These are phyloP conservation scores for Clinocottus analis DNA, from an alignment of 2,113 vertebrate species.

Conservation along the genomic window DNA sequence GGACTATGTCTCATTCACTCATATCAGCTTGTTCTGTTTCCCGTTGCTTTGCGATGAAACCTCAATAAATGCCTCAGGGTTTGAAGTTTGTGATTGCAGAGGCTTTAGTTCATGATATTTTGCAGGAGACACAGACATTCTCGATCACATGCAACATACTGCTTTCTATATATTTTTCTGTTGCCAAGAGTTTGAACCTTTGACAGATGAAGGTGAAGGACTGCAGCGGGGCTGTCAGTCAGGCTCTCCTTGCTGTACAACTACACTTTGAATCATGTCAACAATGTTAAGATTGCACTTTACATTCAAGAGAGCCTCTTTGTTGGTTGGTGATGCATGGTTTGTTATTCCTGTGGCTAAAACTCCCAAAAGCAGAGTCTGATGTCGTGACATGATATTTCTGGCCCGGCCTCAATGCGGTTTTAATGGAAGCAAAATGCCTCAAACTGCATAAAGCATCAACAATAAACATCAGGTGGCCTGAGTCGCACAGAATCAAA, in stretches of 20 bases:
- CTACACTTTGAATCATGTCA: slow-evolving; percentile 15
- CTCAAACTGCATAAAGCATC: slow-evolving; percentile 19
- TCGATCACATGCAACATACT: not conserved
- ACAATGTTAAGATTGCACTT: slow-evolving; percentile 9
- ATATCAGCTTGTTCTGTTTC: slow-evolving; percentile 33
- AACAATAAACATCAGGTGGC: slow-evolving; percentile 39
- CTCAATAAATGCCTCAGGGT: not conserved
- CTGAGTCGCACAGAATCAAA: slow-evolving; percentile 22
- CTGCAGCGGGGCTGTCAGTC: not conserved
- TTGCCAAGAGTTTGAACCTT: not conserved
- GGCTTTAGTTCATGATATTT: not conserved
- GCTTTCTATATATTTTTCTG: not conserved
- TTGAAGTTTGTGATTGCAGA: not conserved
- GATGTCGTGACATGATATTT: slow-evolving; percentile 63
- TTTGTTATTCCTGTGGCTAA: slow-evolving; percentile 36
- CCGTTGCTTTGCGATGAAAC: not conserved
- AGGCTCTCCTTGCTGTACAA: slow-evolving; percentile 8
- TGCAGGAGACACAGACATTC: not conserved
- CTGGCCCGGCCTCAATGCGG: slow-evolving; percentile 32
- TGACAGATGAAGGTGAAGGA: slow-evolving; percentile 2
- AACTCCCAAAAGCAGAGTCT: slow-evolving; percentile 40
- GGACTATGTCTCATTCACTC: slow-evolving; percentile 36
- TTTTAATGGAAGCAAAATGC: slow-evolving; percentile 23
- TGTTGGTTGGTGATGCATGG: slow-evolving; percentile 34
- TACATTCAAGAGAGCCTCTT: slow-evolving; percentile 27